phyloP scores from a whole-genome alignment of 2,888 invertebrate species.

The Tipula lateralis region DNA sequence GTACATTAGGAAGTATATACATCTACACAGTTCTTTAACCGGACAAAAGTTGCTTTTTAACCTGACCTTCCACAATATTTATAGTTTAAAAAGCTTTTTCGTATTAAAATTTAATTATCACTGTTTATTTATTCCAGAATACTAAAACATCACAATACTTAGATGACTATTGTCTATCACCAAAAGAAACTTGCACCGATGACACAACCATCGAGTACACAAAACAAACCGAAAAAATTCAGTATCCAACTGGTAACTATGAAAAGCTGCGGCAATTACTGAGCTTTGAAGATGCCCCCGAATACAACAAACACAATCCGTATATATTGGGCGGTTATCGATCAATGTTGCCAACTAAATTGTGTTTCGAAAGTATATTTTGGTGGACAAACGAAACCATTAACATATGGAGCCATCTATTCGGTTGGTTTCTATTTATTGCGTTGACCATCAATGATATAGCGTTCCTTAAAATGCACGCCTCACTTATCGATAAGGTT shows the following conservation, averaged over 20 bases:
- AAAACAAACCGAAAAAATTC: not conserved
- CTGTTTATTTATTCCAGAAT: not conserved
- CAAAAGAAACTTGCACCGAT: not conserved
- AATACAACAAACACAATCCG: slow-evolving; percentile 79
- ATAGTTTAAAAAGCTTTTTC: not conserved
- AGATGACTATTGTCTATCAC: not conserved
- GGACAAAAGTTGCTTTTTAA: not conserved
- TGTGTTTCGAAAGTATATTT: slow-evolving; percentile 87
- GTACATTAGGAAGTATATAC: not conserved
- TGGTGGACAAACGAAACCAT: slow-evolving; percentile 97
- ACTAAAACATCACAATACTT: not conserved
- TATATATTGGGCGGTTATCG: slow-evolving; percentile 82
- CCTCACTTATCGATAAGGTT: slow-evolving; percentile 75
- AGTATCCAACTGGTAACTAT: slow-evolving; percentile 30
- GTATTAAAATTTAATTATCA: not conserved
- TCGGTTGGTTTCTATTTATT: slow-evolving; percentile 77
- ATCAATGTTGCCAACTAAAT: slow-evolving; percentile 70
- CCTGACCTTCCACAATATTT: not conserved
- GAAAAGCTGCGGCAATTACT: slow-evolving; percentile 45
- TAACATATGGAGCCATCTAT: slow-evolving; percentile 95
- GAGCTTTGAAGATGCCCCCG: slow-evolving; percentile 61
- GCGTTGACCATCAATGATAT: slow-evolving; percentile 80
- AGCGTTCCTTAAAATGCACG: slow-evolving; percentile 71
- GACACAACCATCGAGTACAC: not conserved
- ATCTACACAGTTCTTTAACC: not conserved